Percentiles rank a stretch among this genome's conserved stretches.
phyloP scores from a whole-genome alignment of 1,140 invertebrate genomes.

The Bombus affinis region DNA sequence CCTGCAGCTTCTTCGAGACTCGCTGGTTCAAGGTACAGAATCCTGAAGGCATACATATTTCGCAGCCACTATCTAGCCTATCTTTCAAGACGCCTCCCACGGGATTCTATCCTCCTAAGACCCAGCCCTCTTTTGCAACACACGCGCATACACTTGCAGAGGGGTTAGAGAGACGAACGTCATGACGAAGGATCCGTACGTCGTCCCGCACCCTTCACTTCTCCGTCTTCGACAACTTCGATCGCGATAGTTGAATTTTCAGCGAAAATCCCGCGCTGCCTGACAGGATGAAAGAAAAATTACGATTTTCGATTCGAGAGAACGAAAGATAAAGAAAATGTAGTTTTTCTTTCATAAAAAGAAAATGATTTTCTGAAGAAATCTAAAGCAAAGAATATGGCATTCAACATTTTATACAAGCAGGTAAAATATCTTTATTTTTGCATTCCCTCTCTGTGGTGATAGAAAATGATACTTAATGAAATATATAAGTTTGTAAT shows the following conservation, averaged over 20 bases:
- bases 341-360: background rate
- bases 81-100: slow-evolving; percentile 70
- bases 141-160: slow-evolving; percentile 32
- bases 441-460: too few relatives aligned
- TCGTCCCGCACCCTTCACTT: slow-evolving; percentile 19
- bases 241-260: slow-evolving; percentile 48
- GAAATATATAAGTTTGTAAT: background rate
- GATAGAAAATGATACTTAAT: too few relatives aligned
- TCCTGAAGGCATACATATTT: slow-evolving; percentile 75
- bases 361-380: background rate
- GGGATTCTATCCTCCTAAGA: slow-evolving; percentile 70
- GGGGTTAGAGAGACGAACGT: slow-evolving; percentile 51
- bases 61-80: slow-evolving; percentile 70
- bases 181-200: slow-evolving; percentile 46
- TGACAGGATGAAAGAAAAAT: slow-evolving; percentile 5
- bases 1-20: slow-evolving; percentile 57
- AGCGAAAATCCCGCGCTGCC: background rate
- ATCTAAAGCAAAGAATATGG: background rate
- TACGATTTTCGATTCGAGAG: background rate
- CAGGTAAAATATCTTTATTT: too few relatives aligned
- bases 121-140: slow-evolving; percentile 61
- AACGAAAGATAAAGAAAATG: slow-evolving; percentile 7
- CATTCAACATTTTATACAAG: background rate
- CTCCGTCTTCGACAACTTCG: slow-evolving; percentile 41
- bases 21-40: slow-evolving; percentile 56